Conservation (phyloP, 2,888 invertebrate species). For the Limnephilus auricula region DNA sequence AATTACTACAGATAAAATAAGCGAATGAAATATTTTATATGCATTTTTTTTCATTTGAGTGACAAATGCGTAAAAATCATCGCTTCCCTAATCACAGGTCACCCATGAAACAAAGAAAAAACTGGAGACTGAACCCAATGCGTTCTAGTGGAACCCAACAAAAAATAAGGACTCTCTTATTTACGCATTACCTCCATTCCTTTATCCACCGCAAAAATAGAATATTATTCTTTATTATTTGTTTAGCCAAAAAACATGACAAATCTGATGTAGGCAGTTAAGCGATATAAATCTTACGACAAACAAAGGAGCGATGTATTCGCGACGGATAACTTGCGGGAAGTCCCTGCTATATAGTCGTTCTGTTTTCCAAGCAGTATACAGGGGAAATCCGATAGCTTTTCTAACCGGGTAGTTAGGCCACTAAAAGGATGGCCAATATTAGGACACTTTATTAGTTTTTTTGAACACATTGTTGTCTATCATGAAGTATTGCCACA, state of each 20-base stretch:
- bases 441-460: background rate
- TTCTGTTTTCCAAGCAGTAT: conserved; percentile 7
- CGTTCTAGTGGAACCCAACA: no score
- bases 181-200: conserved; percentile 6
- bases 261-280: conserved; percentile 45
- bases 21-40: background rate
- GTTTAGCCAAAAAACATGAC: conserved; percentile 45
- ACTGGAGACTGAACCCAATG: background rate
- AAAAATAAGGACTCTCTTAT: background rate
- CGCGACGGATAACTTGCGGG: background rate
- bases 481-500: background rate
- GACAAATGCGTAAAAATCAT: background rate
- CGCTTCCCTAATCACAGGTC: background rate
- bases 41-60: background rate
- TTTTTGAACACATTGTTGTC: background rate
- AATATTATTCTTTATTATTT: conserved; percentile 40
- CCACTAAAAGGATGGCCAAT: conserved; percentile 25
- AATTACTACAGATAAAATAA: background rate
- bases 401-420: background rate
- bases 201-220: conserved; percentile 37
- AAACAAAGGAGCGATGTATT: conserved; percentile 34
- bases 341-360: background rate
- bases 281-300: background rate
- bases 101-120: background rate
- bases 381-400: conserved; percentile 3